phyloP scores from a whole-genome alignment of 2,888 invertebrate genomes.

The Rotaria sp. region DNA sequence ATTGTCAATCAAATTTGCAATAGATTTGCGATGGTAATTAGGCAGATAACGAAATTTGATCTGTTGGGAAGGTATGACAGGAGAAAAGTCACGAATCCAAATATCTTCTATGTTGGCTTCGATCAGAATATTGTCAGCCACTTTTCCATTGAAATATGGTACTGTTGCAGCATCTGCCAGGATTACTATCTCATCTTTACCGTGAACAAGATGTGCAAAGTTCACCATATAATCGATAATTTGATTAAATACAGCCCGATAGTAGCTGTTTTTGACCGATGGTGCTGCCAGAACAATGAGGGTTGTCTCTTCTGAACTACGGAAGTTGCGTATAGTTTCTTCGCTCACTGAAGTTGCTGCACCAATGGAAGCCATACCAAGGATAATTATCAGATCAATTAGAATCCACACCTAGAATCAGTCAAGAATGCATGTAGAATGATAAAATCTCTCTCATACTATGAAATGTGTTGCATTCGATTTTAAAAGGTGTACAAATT shows the following conservation, averaged over 20 bases:
- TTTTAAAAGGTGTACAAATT: too few species aligned
- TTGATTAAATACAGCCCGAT: background rate
- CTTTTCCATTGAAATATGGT: background rate
- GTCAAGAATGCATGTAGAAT: too few species aligned
- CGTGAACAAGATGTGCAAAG: background rate
- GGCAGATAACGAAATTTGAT: background rate
- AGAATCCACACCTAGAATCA: too few species aligned
- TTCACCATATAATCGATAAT: background rate
- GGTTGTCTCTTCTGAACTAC: background rate
- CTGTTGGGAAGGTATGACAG: background rate
- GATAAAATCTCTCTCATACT: too few species aligned
- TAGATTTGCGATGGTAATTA: background rate
- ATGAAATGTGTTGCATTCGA: too few species aligned
- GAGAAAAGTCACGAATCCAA: background rate
- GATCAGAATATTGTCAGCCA: background rate
- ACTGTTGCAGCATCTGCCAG: background rate
- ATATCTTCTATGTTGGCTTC: background rate
- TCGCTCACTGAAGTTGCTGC: too few species aligned
- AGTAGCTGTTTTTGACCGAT: background rate
- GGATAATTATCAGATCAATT: too few species aligned
- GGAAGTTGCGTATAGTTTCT: too few species aligned
- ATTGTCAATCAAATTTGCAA: background rate
- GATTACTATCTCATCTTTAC: background rate
- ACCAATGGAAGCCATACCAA: too few species aligned
- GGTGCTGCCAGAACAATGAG: background rate